Conservation (phyloP, 2,888 invertebrate genomes). For the Amblyteles armatorius region DNA sequence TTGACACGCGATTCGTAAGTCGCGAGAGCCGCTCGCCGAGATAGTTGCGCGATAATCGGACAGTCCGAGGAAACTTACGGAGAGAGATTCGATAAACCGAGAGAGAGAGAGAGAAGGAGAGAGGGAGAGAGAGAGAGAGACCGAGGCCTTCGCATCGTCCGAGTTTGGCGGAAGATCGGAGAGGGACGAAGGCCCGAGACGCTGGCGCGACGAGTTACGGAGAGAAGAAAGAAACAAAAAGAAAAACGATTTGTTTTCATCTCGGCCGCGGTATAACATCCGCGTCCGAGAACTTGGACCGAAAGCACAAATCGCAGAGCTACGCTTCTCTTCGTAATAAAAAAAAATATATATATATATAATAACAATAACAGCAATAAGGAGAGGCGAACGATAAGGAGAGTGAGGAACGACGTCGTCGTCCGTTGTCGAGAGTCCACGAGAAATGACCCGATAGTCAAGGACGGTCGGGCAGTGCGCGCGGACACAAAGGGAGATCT, state of each 20-base stretch:
- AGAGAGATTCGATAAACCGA: not conserved
- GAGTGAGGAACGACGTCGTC: slow-evolving; percentile 3
- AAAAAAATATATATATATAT: not conserved
- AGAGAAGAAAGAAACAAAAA: not conserved
- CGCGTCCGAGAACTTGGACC: slow-evolving; percentile 57
- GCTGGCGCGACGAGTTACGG: slow-evolving; percentile 17
- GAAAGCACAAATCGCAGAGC: not conserved
- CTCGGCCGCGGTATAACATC: slow-evolving; percentile 64
- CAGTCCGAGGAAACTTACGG: not conserved
- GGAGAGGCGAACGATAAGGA: not conserved
- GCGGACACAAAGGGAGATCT: slow-evolving; percentile 64
- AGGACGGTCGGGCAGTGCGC: slow-evolving; percentile 54
- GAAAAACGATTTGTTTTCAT: slow-evolving; percentile 52
- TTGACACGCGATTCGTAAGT: slow-evolving; percentile 19
- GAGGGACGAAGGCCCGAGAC: not conserved
- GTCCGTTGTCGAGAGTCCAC: slow-evolving; percentile 57
- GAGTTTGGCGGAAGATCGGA: not conserved
- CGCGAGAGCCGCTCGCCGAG: slow-evolving; percentile 10
- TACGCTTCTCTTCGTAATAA: not conserved
- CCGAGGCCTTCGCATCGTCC: not conserved
- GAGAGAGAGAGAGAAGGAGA: not conserved
- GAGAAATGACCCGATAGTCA: slow-evolving; percentile 63
- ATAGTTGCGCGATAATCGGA: not conserved
- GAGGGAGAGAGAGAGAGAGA: slow-evolving; percentile 35
- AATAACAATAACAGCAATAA: not conserved